Base-by-base conservation (phyloP, 2,113 vertebrate genomes). In the Tetrao urogallus region DNA sequence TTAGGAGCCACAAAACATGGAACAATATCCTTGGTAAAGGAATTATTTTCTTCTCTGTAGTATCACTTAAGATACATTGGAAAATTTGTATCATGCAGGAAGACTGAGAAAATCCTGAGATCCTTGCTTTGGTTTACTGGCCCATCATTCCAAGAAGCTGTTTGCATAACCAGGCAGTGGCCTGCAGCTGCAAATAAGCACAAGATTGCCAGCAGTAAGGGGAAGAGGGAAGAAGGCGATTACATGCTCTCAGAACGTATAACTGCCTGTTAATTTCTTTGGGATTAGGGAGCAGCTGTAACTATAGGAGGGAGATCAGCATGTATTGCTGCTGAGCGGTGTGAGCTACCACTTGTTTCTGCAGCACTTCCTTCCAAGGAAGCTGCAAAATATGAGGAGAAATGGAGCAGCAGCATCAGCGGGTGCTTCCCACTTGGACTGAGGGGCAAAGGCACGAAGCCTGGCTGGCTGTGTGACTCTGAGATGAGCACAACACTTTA, bases 41-140 rank as follows among this genome's bases (percentile, higher is more conserved):
- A 80, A 88, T 94, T 86, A 70, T 85, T 89, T 88, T 94, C 72
- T 94, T 61, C 80, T 79, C 85, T 88, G 90, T 86, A 58, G n/a
- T 93, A 96, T 78, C 14, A 1, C 65, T 94, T 93, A 91, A 83
- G 30, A 63, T 60, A 69, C 43, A 40, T 34, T 91, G 93, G 88
- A 94, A 94, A 95, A 91, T 81, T 40, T 2, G 0, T 57, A 2
- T 90, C 38, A 86, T 38, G 54, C 47, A 65, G 52, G 32, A 86
- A 61, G 61, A 30, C 1, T 61, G 72, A 66, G 89, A 56, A 79
- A 79, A 95, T n/a, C 40, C 73, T 11, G n/a, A 74, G 61, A 71
- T 64, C 36, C 40, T 52, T 6, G 42, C 47, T 75, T 67, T 40
- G 60, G 10, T 88, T 85, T 86, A n/a, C 48, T 56, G 69, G 20